Base-by-base conservation (phyloP, 2,797 vertebrate genomes). In the Leucoraja ocellata region DNA sequence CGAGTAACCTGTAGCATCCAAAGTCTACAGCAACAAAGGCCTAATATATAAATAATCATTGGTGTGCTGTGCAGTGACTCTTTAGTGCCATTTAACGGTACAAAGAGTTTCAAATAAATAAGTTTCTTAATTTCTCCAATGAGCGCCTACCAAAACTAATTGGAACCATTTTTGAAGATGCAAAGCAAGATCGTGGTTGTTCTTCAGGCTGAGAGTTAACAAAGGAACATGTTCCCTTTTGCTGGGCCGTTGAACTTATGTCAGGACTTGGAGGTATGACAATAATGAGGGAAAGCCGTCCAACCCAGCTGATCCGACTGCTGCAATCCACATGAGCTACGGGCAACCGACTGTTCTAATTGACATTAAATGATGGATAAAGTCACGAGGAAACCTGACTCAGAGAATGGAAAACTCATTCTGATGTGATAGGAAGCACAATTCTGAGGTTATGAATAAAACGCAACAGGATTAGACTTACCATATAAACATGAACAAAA, bases 361-460 rank as follows among this genome's bases (percentile, higher is more conserved):
- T 88, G n/a, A 18, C 84, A 65, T 28, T 32, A 88, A 68, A 68
- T 58, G 14, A 28, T 61, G 81, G 54, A 61, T n/a, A 16, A 65
- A 65, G 83, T 65, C 61, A 18, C 63, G 18, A 36, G 6, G 28
- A 88, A 68, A 88, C 65, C n/a, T 23, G n/a, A 14, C 63, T 1
- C 18, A n/a, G 61, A 68, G 68, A 88, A 36, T 88, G 84, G 84
- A 88, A 88, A 68, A 68, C 36, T 63, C 16, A 63, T 68, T 1
- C 84, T 88, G 63, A 68, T 68, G n/a, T 68, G 84, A 63, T 88
- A 68, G 84, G 7, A 88, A 88, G 63, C 36, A 68, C 84, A 65
- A 65, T n/a, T 9, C 61, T 36, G 84, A 18, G 84, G n/a, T 36
- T 36, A 32, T 68, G 84, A 68, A 68, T 36, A 36, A 68, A 16